Conservation (phyloP, 2,113 vertebrate species). For the Ptyas mucosa region DNA sequence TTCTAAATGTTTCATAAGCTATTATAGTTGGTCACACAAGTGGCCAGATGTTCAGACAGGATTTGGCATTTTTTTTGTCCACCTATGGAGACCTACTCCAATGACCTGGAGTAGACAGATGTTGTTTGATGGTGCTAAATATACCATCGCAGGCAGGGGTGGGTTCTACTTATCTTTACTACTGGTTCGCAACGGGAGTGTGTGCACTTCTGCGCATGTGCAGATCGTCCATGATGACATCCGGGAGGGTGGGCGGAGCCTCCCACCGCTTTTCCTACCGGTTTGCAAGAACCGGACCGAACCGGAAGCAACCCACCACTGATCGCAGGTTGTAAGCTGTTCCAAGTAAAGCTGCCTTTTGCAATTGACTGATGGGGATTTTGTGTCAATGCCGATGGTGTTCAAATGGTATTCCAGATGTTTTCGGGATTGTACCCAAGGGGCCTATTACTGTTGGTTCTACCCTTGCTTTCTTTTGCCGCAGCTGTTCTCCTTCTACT, state of each 20-base stretch:
- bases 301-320: too few relatives aligned
- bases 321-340: neutral
- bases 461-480: neutral
- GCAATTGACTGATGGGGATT: neutral
- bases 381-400: neutral
- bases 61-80: neutral
- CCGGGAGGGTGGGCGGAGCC: too few relatives aligned
- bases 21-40: neutral
- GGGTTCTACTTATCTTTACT: too few relatives aligned
- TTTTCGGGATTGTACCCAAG: neutral
- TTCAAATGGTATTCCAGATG: neutral
- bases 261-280: too few relatives aligned
- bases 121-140: neutral
- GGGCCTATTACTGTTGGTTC: neutral
- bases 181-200: too few relatives aligned
- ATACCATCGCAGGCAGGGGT: too few relatives aligned
- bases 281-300: too few relatives aligned
- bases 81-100: neutral
- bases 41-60: neutral
- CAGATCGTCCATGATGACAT: too few relatives aligned
- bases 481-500: neutral
- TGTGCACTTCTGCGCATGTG: too few relatives aligned
- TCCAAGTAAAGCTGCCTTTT: neutral
- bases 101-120: neutral
- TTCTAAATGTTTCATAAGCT: neutral